Conservation (phyloP, 1,140 invertebrate genomes). For the Hirudo medicinalis region DNA sequence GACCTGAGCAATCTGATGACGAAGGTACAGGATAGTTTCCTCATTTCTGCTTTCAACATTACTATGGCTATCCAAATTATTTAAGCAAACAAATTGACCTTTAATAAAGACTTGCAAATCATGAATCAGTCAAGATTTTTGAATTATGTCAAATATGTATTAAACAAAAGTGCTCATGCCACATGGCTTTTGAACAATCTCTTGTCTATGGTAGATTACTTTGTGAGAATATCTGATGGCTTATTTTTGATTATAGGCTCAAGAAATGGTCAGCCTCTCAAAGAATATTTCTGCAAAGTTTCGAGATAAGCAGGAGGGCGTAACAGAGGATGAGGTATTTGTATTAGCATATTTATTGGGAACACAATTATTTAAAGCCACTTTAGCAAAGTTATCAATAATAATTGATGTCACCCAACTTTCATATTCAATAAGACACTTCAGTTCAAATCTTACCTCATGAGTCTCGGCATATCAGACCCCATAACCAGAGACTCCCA, state of each 20-base stretch:
- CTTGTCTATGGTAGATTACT: not conserved
- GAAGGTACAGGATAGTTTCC: constrained; percentile 48
- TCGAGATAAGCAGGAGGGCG: constrained; percentile 81
- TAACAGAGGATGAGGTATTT: constrained; percentile 76
- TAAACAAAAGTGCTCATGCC: not conserved
- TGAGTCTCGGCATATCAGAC: constrained; percentile 92
- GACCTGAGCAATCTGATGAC: constrained; percentile 85
- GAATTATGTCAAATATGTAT: not conserved
- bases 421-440: constrained; percentile 51
- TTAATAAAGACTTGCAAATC: too few relatives aligned
- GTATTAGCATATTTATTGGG: not conserved
- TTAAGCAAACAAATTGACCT: too few relatives aligned
- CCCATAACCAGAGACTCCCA: constrained; percentile 80
- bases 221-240: not conserved
- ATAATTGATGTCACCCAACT: not conserved
- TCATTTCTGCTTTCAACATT: not conserved
- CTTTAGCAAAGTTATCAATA: not conserved
- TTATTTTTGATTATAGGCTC: constrained; percentile 44
- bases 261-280: constrained; percentile 87
- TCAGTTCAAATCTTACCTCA: constrained; percentile 82
- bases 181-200: not conserved
- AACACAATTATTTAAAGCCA: not conserved
- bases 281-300: constrained; percentile 86
- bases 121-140: too few relatives aligned
- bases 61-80: too few relatives aligned